Percentiles rank a stretch among this genome's conserved stretches.
phyloP scores from a whole-genome alignment of 2,113 vertebrate genomes.

The Noctilio leporinus region DNA sequence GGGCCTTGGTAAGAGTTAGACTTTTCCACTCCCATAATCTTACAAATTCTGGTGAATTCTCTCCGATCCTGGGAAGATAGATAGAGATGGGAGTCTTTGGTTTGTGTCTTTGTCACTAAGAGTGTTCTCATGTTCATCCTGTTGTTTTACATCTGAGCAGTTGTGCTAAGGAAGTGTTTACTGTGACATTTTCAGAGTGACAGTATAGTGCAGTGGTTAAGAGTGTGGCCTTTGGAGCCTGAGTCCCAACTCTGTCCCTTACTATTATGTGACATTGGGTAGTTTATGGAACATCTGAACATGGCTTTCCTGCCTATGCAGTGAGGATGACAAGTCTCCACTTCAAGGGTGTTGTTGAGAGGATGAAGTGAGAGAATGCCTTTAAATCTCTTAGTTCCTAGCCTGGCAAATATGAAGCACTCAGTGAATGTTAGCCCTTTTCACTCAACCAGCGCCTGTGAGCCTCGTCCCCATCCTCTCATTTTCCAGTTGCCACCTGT shows the following conservation, averaged over 20 bases:
- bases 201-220: neutral
- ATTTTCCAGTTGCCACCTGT: neutral
- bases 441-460: neutral
- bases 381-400: neutral
- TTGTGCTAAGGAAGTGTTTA: neutral
- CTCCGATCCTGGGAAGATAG: neutral
- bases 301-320: neutral
- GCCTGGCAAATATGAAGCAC: neutral
- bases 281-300: neutral
- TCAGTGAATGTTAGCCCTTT: neutral
- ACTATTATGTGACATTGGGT: neutral
- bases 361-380: neutral
- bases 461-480: neutral
- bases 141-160: neutral
- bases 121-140: neutral
- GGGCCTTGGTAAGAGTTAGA: constrained; percentile 88
- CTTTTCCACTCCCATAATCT: neutral
- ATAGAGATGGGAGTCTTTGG: neutral
- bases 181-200: neutral
- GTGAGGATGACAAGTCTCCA: neutral
- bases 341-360: neutral
- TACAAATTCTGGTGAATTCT: neutral
- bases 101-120: neutral
- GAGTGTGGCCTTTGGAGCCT: neutral
- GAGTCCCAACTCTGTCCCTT: neutral